A percentile compares a stretch with the other conserved stretches of the same genome.
Conservation (phyloP, 2,888 invertebrate genomes). For the Pinctada fucata region DNA sequence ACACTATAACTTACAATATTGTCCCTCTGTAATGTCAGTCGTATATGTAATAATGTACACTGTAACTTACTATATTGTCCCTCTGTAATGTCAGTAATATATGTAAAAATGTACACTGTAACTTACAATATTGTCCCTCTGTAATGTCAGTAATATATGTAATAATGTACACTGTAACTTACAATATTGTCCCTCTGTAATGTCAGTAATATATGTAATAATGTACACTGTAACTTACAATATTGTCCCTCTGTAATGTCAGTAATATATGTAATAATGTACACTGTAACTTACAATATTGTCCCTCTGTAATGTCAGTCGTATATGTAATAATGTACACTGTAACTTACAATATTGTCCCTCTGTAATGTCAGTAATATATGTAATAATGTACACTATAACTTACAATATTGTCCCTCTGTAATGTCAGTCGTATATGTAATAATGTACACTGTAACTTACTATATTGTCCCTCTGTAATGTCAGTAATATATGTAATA, state of each 20-base stretch:
- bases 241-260: conserved; percentile 47
- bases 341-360: background rate
- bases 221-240: too few species aligned
- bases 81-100: conserved; percentile 58
- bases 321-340: too few species aligned
- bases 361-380: conserved; percentile 58
- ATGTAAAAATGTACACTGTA: too few species aligned
- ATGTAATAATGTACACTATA: too few species aligned
- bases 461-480: conserved; percentile 40
- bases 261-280: conserved; percentile 48
- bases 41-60: too few species aligned
- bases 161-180: too few species aligned
- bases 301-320: conserved; percentile 52
- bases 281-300: background rate
- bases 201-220: conserved; percentile 53
- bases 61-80: background rate
- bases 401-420: conserved; percentile 27
- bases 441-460: too few species aligned
- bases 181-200: conserved; percentile 40
- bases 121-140: conserved; percentile 27
- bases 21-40: conserved; percentile 52
- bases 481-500: conserved; percentile 53
- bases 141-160: conserved; percentile 59
- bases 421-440: conserved; percentile 56
- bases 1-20: background rate